Base-by-base conservation (phyloP, 2,113 vertebrate genomes). In the Ptyas mucosa region DNA sequence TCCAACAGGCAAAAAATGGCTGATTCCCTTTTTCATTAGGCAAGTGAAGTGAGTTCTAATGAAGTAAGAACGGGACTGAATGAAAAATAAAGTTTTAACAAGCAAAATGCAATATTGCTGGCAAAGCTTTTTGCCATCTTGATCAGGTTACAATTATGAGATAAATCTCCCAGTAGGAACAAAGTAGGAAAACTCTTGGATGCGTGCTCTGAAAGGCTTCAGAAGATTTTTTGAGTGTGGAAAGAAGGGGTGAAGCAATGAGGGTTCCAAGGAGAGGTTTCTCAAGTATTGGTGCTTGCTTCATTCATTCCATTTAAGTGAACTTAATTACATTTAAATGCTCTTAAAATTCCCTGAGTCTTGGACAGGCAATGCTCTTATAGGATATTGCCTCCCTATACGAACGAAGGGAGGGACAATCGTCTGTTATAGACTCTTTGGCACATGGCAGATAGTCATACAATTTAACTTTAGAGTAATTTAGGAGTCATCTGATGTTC, bases 391-490 rank as follows among this genome's bases (percentile, higher is more conserved):
- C 92, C 43, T 64, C 46, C 64, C 88, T 64, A 23, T 51, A 54
- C 88, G 58, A 87, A 52, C 51, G 39, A 57, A 92, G 34, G 55
- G 34, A 52, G 87, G 26, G 53, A 52, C 34, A 69, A 81, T 21
- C 46, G 43, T 69, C 54, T 0, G 0, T 64, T 90, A 29, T 10
- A 0, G 0, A 0, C 5, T 90, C 58, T 18, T 94, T n/a, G 0
- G 8, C 54, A 69, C 87, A 58, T 0, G 1, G 89, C 55, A 0
- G 0, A 26, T 88, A 1, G 0, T 90, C 92, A 86, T 91, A 49
- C 61, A 9, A 0, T 51, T 93, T 10, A 61, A 55, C 1, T 2
- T 61, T 55, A 87, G 88, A 92, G 21, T 75, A 88, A 91, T 87
- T 92, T 89, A 43, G 93, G 88, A 92, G 75, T 81, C 75, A 87